These are phyloP conservation scores for Rhinopomastus cyanomelas DNA, from an alignment of 2,113 vertebrate species.

Conservation along the genomic window DNA sequence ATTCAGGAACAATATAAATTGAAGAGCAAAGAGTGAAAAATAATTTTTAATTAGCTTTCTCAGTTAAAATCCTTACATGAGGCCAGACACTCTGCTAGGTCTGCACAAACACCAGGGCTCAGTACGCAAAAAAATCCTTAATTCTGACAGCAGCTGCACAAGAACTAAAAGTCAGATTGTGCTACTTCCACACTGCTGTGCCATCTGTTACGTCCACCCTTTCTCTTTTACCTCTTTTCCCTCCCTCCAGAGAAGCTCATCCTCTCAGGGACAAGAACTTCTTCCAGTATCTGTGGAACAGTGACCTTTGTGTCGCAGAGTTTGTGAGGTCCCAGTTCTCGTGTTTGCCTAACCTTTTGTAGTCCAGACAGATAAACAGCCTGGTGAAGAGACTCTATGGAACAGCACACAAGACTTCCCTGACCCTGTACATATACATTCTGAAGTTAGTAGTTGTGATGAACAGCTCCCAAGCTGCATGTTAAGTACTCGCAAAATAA, in stretches of 20 bases:
- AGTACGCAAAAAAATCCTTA: not conserved
- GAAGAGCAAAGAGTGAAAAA: not conserved
- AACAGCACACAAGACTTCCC: not conserved
- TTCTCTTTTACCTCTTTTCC: not conserved
- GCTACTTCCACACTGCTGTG: not conserved
- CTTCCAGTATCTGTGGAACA: not conserved
- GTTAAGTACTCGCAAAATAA: not conserved
- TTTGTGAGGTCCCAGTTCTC: not conserved
- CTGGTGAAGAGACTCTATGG: not conserved
- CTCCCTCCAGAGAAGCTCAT: not conserved
- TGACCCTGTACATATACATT: not conserved
- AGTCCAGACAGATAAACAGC: not conserved
- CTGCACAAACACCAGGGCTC: not conserved
- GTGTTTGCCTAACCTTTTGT: not conserved
- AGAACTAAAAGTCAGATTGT: not conserved
- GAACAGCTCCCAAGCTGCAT: not conserved
- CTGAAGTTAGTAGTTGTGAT: not conserved
- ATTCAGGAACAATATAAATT: not conserved
- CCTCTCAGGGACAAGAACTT: not conserved
- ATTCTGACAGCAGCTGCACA: not conserved
- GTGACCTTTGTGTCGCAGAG: not conserved
- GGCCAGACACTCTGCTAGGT: no score
- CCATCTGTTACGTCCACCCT: not conserved
- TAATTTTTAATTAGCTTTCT: not conserved
- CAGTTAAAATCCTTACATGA: not conserved